Conservation (phyloP, 2,797 vertebrate genomes). For the Pangasius macronema region DNA sequence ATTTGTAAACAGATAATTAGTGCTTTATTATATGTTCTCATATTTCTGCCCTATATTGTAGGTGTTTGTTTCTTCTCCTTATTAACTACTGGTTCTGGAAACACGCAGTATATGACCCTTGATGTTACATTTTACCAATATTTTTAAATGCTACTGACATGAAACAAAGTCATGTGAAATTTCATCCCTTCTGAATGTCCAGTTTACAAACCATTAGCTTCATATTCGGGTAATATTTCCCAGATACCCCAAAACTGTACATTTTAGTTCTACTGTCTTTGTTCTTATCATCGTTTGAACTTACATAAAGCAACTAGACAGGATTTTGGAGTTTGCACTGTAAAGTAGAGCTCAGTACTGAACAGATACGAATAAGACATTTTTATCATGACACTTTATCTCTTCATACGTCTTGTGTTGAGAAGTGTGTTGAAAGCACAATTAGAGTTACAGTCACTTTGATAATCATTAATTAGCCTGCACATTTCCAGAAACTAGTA, state of each 20-base stretch:
- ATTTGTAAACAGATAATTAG: neutral
- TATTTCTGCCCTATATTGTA: neutral
- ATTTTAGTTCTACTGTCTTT: neutral
- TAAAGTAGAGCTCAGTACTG: neutral
- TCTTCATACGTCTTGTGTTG: too few relatives aligned
- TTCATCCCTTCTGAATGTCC: neutral
- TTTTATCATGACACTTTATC: neutral
- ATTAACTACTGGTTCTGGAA: neutral
- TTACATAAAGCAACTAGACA: too few relatives aligned
- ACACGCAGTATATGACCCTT: neutral
- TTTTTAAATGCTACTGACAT: neutral
- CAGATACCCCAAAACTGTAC: neutral
- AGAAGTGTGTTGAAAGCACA: neutral
- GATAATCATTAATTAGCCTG: neutral
- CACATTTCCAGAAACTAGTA: neutral
- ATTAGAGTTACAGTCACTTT: constrained; percentile 1
- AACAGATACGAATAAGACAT: neutral
- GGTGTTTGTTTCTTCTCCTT: neutral
- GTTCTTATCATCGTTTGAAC: too few relatives aligned
- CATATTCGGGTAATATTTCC: neutral
- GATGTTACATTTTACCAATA: neutral
- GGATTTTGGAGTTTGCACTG: neutral
- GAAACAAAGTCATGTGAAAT: neutral
- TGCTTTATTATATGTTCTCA: neutral
- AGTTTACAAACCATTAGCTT: neutral